Conservation (phyloP, 2,888 invertebrate genomes). For the Drosophila ezoana region DNA sequence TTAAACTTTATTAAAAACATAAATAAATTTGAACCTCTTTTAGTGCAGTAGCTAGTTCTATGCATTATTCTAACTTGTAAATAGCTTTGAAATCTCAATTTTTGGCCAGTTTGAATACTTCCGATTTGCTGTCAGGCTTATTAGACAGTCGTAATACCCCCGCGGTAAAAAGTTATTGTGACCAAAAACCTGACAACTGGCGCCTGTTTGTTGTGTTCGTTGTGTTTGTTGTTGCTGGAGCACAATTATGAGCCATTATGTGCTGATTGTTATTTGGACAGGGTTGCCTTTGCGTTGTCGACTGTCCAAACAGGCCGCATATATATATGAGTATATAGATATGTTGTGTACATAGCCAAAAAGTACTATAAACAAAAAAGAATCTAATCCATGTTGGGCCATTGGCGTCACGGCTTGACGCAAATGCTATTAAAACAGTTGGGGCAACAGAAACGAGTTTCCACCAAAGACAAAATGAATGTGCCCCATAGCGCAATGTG, state of each 20-base stretch:
- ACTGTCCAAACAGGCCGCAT: conserved; percentile 36
- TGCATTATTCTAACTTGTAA: too few species aligned
- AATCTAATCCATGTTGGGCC: conserved; percentile 67
- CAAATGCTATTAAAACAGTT: conserved; percentile 77
- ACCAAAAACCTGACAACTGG: conserved; percentile 29
- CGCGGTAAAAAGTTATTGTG: neutral
- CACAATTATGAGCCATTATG: conserved; percentile 51
- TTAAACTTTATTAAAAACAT: too few species aligned
- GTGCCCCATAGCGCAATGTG: conserved; percentile 55
- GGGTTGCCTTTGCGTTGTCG: conserved; percentile 21
- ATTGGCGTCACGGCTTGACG: conserved; percentile 65
- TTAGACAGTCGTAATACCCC: neutral
- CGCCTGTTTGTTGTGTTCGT: conserved; percentile 30
- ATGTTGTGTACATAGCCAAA: conserved; percentile 10
- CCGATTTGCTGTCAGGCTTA: neutral
- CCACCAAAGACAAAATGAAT: conserved; percentile 48
- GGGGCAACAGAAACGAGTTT: conserved; percentile 44
- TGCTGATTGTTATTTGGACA: conserved; percentile 51
- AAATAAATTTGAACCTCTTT: too few species aligned
- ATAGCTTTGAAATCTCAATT: too few species aligned
- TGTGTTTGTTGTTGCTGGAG: conserved; percentile 2
- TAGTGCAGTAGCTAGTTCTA: too few species aligned
- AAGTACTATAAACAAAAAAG: conserved; percentile 19
- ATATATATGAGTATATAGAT: neutral
- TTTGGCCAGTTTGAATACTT: neutral